Conservation (phyloP, 2,113 vertebrate species). For the Marmota flaviventris region DNA sequence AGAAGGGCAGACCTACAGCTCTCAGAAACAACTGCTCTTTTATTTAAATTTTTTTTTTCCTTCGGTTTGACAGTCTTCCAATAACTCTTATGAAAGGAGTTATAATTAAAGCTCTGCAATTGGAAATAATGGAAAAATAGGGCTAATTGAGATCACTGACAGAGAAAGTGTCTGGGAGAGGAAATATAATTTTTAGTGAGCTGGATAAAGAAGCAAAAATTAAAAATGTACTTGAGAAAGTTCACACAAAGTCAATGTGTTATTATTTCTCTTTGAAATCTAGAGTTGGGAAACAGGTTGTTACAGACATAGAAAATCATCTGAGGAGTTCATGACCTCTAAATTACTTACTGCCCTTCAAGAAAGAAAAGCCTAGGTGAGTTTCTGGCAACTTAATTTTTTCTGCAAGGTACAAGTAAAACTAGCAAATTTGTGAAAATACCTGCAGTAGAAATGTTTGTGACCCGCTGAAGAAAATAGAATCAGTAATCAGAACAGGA, state of each 20-base stretch:
- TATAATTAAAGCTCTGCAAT: slow-evolving; percentile 56
- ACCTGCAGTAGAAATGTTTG: neutral
- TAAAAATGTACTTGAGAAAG: slow-evolving; percentile 54
- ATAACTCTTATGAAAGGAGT: slow-evolving; percentile 49
- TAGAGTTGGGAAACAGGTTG: slow-evolving; percentile 6
- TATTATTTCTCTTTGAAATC: slow-evolving; percentile 46
- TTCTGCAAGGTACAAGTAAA: too few species aligned
- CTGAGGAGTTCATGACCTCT: neutral
- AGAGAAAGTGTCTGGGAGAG: slow-evolving; percentile 18
- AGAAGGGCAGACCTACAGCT: neutral
- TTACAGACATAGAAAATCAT: neutral
- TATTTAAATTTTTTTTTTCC: slow-evolving; percentile 11
- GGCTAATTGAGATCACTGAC: slow-evolving; percentile 22
- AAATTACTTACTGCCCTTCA: neutral
- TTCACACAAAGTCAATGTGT: slow-evolving; percentile 13
- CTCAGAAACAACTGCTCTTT: neutral
- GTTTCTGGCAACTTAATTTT: neutral
- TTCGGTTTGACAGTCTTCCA: neutral
- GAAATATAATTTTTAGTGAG: slow-evolving; percentile 59
- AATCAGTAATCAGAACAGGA: neutral
- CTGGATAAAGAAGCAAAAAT: slow-evolving; percentile 58
- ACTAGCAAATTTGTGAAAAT: neutral
- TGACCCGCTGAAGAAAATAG: slow-evolving; percentile 15
- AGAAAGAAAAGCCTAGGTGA: neutral
- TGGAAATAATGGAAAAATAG: slow-evolving; percentile 5